phyloP scores from a whole-genome alignment of 2,888 invertebrate genomes.

The Cerastis rubricosa region DNA sequence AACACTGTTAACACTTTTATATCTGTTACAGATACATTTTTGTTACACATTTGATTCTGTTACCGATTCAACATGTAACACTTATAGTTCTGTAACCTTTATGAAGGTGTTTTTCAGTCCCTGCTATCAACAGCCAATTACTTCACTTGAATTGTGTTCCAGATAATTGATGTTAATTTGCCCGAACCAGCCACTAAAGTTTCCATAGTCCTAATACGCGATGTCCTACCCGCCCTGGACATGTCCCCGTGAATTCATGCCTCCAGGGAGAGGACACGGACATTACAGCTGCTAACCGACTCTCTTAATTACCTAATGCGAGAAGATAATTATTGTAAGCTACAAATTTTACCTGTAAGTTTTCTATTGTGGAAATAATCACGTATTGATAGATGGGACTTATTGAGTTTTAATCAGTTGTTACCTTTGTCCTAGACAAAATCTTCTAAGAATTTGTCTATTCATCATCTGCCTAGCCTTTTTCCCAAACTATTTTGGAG shows the following conservation, averaged over 20 bases:
- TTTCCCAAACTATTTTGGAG: too few relatives aligned
- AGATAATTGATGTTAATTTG: neutral
- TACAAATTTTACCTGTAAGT: neutral
- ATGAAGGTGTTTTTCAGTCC: too few relatives aligned
- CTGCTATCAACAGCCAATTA: neutral
- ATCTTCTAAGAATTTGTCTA: too few relatives aligned
- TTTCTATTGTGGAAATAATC: neutral
- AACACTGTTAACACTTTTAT: too few relatives aligned
- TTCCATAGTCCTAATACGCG: neutral
- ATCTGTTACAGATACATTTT: too few relatives aligned
- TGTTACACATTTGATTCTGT: too few relatives aligned
- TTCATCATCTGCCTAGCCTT: too few relatives aligned
- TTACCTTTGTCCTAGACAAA: too few relatives aligned
- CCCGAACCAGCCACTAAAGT: neutral
- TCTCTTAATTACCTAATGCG: slow-evolving; percentile 36
- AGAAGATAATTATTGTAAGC: slow-evolving; percentile 4
- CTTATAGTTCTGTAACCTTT: too few relatives aligned
- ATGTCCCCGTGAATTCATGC: slow-evolving; percentile 16
- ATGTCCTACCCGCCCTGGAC: slow-evolving; percentile 23
- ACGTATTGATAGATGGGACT: neutral
- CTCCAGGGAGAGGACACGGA: slow-evolving; percentile 13
- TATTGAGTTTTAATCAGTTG: too few relatives aligned
- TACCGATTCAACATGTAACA: too few relatives aligned
- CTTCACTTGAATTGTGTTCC: neutral
- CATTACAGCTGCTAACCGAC: slow-evolving; percentile 21